Evolutionary conservation across 2,113 vertebrate genomes (phyloP), one percentile per base, ranked within the genome.

Genomic region (Nanorana parkeri): DNA sequence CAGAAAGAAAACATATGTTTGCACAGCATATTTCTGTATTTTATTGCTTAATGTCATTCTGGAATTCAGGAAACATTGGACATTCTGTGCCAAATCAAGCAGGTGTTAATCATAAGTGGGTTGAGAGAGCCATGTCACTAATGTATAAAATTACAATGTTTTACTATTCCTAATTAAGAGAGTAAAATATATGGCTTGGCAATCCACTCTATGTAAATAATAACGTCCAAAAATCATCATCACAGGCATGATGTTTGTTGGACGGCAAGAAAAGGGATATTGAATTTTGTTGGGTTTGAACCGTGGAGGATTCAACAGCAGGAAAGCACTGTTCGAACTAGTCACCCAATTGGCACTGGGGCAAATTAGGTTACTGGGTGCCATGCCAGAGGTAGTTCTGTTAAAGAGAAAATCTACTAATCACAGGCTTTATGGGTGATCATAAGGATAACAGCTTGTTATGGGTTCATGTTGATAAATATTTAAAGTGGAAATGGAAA

Each of bases 41-140:
- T 76, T 83, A 83, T 83, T 83, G 80, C 80, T 76, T 83, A 83
- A 83, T 83, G 80, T 83, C 80, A 83, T 83, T 83, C 80, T 83
- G 80, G 80, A 83, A 83, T 83, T 83, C 80, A 83, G 72, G 80
- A 83, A 76, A 76, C 63, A 67, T 63, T 74, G 80, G 80, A 83
- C 80, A 83, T 76, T 83, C 80, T 83, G 63, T 83, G 80, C 80
- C 80, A 83, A 83, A 76, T 75, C 71, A 83, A 83, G 80, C 80
- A 83, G 80, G 80, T 83, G 80, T 83, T 83, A 83, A 75, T 83
- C 80, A 83, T 83, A 83, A 83, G 80, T 83, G 80, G 63, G 80
- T 83, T 83, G 80, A 83, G 80, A 83, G 63, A 71, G 76, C 80
- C 64, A 68, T 83, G 80, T 83, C 80, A 83, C 80, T 83, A 83